Base-by-base conservation (phyloP, 2,113 vertebrate genomes). In the Seriola rivoliana region DNA sequence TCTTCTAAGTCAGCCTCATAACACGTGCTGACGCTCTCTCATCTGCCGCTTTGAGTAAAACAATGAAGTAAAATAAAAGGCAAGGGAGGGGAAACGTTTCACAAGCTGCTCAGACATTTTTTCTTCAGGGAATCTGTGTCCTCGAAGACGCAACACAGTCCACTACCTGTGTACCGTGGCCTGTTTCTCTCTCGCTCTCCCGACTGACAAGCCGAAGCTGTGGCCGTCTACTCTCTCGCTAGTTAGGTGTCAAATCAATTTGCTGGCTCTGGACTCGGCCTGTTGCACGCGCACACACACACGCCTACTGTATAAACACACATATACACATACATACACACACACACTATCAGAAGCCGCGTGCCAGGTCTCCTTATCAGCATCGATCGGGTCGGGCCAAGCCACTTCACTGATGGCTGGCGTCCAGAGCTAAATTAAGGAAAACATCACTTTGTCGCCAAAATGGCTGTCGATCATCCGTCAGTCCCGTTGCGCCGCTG, bases 311-410 rank as follows among this genome's bases (percentile, higher is more conserved):
- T 77, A 48, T 10, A 42, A 5, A 81, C 71, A 82, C 78, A 73
- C 57, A 67, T 16, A 80, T 42, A 62, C 60, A 48, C 57, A 32
- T n/a, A n/a, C n/a, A n/a, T n/a, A n/a, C n/a, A n/a, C n/a, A 80
- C 50, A 62, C 60, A 48, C 57, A 32, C 82, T 38, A 57, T 66
- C 60, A 74, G 36, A 55, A 36, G 55, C 58, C 1, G 1, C 19
- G 74, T 81, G 89, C 85, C 88, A 89, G 79, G 65, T 84, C 76
- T 88, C 73, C 71, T 92, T 89, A 89, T 91, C 82, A 48, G 71
- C 74, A 85, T 86, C 32, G 82, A 89, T 92, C 46, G 5, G 65
- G 42, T 78, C 66, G 73, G 75, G 84, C 82, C 59, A 59, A 78
- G 81, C 71, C 80, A 76, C 85, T 89, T 81, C 67, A 65, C 67